Conservation (phyloP, 2,888 invertebrate genomes). For the Tinea pellionella region DNA sequence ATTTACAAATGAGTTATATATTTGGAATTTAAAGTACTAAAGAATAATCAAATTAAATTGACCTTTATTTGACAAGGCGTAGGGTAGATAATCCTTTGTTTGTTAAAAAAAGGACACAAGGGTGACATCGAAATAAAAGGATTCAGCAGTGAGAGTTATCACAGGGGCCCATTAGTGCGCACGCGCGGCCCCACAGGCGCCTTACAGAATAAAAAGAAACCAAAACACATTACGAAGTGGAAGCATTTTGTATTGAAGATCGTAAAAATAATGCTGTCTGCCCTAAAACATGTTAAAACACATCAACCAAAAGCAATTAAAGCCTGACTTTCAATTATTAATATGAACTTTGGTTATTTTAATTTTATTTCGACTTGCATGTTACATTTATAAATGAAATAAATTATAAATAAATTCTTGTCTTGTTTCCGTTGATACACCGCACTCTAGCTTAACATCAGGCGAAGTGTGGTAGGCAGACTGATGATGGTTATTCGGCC, state of each 20-base stretch:
- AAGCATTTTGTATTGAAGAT: constrained; percentile 30
- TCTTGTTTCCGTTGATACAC: no score
- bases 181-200: constrained; percentile 55
- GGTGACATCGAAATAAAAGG: constrained; percentile 57
- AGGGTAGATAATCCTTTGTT: constrained; percentile 26
- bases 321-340: background rate
- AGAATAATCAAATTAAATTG: constrained; percentile 17
- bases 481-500: no score
- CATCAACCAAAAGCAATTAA: constrained; percentile 15
- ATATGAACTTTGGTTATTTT: background rate
- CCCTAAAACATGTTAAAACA: constrained; percentile 28
- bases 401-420: no score
- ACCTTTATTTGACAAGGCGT: constrained; percentile 20
- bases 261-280: constrained; percentile 46
- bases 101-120: constrained; percentile 23
- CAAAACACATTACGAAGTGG: constrained; percentile 28
- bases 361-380: background rate
- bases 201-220: constrained; percentile 27
- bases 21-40: constrained; percentile 53
- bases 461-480: no score
- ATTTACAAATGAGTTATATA: constrained; percentile 65
- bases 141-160: constrained; percentile 68
- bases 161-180: constrained; percentile 63
- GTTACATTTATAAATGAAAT: no score
- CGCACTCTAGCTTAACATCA: no score